These are phyloP conservation scores for Drosophila paracracens DNA, from an alignment of 2,888 invertebrate genomes.

Conservation along the genomic window DNA sequence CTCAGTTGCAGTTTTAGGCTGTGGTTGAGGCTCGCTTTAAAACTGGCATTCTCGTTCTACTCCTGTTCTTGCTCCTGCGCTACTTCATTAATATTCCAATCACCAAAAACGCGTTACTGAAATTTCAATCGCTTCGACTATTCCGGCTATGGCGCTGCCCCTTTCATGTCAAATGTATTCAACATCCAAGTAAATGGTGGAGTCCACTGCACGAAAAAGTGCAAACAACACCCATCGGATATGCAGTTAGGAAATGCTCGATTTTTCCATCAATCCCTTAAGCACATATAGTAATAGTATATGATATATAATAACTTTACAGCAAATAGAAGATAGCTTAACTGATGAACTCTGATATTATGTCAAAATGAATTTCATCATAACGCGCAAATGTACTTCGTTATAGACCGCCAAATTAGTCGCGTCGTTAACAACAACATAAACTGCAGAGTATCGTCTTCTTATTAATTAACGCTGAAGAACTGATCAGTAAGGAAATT, in stretches of 20 bases:
- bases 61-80: neutral
- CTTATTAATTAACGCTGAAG: too few species aligned
- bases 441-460: too few species aligned
- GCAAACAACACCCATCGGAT: neutral
- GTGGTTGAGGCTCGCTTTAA: slow-evolving; percentile 1
- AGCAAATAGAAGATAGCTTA: neutral
- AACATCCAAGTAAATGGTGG: slow-evolving; percentile 8
- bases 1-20: neutral
- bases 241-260: neutral
- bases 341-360: too few species aligned
- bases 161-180: slow-evolving; percentile 31
- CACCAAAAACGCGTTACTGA: slow-evolving; percentile 36
- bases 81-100: slow-evolving; percentile 57
- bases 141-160: slow-evolving; percentile 13
- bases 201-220: neutral
- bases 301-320: too few species aligned
- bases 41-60: neutral
- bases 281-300: neutral
- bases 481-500: too few species aligned
- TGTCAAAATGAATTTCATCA: too few species aligned
- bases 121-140: slow-evolving; percentile 31
- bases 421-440: too few species aligned
- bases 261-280: neutral
- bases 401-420: too few species aligned
- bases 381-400: too few species aligned